These are phyloP conservation scores for Leptinotarsa haldemani DNA, from an alignment of 2,888 invertebrate species.

Conservation along the genomic window DNA sequence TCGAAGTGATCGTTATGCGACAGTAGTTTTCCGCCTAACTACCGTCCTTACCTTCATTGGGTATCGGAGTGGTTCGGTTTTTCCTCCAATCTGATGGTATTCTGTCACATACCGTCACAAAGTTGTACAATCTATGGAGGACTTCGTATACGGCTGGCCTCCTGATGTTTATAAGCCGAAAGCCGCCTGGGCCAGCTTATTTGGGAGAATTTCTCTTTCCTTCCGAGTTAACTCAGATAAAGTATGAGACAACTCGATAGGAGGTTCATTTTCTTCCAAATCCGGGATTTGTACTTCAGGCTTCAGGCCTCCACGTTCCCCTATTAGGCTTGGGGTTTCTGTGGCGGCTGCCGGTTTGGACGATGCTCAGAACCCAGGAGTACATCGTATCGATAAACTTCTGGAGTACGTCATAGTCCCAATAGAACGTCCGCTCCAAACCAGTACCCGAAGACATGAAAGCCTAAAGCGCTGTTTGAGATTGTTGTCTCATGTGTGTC, in stretches of 20 bases:
- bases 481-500: too few relatives aligned
- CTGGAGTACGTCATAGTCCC: too few relatives aligned
- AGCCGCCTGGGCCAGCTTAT: constrained; percentile 51
- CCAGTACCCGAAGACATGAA: too few relatives aligned
- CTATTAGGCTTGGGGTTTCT: constrained; percentile 35
- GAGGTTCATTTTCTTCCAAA: constrained; percentile 25
- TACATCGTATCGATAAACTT: too few relatives aligned
- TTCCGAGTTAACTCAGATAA: constrained; percentile 25
- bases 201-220: constrained; percentile 42
- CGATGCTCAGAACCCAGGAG: too few relatives aligned
- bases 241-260: constrained; percentile 19
- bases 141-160: constrained; percentile 28
- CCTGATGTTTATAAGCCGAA: constrained; percentile 42
- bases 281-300: too few relatives aligned
- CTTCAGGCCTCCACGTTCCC: constrained; percentile 25
- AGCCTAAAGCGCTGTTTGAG: too few relatives aligned
- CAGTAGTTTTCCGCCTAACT: too few relatives aligned
- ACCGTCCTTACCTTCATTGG: constrained; percentile 56
- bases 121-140: constrained; percentile 43
- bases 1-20: too few relatives aligned
- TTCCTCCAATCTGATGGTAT: constrained; percentile 53
- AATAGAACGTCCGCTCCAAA: too few relatives aligned
- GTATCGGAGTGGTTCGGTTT: constrained; percentile 57
- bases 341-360: background rate
- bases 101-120: constrained; percentile 38